phyloP scores from a whole-genome alignment of 2,888 invertebrate species.

The Eumerus sabulonum region DNA sequence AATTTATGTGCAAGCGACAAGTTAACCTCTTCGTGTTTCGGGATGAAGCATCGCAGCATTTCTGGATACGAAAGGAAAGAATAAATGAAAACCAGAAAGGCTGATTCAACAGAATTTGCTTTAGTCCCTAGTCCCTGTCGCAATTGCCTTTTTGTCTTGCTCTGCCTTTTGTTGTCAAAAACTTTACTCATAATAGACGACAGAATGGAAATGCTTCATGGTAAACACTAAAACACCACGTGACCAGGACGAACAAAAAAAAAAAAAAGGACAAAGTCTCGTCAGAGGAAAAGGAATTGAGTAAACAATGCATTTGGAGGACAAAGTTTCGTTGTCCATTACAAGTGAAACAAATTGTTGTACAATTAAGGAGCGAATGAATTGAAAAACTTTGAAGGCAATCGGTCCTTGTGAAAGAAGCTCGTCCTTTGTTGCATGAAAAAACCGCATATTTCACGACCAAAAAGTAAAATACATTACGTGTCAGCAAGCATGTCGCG shows the following conservation, averaged over 20 bases:
- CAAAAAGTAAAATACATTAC: constrained; percentile 6
- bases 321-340: constrained; percentile 51
- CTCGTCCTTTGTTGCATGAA: no score
- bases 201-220: constrained; percentile 61
- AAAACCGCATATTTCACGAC: no score
- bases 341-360: constrained; percentile 49
- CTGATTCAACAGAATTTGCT: constrained; percentile 44
- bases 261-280: constrained; percentile 26
- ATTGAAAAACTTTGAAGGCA: constrained; percentile 34
- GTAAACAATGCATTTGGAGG: constrained; percentile 59
- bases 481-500: constrained; percentile 47
- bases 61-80: constrained; percentile 3
- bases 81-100: constrained; percentile 43
- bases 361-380: constrained; percentile 17
- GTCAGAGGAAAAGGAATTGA: constrained; percentile 31
- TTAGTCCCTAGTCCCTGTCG: background rate
- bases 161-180: constrained; percentile 28
- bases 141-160: background rate
- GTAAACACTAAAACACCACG: constrained; percentile 47
- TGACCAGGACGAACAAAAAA: no score
- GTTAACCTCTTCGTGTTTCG: constrained; percentile 20
- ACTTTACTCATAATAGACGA: constrained; percentile 62
- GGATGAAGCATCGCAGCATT: constrained; percentile 11
- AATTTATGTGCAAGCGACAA: constrained; percentile 53
- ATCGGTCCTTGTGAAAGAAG: no score